These are phyloP conservation scores for Scaptomyza caliginosa DNA, from an alignment of 2,888 invertebrate species.

Conservation along the genomic window DNA sequence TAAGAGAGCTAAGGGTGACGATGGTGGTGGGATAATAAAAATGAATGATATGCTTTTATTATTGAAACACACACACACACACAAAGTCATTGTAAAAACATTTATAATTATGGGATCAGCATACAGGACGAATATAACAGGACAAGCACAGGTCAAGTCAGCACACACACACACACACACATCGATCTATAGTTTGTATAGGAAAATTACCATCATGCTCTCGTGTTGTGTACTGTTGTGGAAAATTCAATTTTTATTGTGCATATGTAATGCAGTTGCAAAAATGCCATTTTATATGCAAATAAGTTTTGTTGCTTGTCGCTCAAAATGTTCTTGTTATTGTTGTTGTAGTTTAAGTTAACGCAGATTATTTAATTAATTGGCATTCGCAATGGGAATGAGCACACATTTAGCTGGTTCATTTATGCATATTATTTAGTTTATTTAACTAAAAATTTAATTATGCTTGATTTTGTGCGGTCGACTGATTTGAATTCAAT, in stretches of 20 bases:
- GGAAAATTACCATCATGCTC: conserved; percentile 5
- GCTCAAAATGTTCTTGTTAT: neutral
- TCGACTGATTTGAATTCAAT: conserved; percentile 45
- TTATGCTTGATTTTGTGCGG: conserved; percentile 63
- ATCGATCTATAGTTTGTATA: conserved; percentile 13
- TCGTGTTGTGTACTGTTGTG: conserved; percentile 32
- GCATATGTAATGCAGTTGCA: conserved; percentile 70
- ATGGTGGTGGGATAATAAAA: conserved; percentile 63
- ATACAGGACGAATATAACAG: neutral
- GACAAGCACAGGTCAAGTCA: conserved; percentile 24
- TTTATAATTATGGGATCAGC: conserved; percentile 72
- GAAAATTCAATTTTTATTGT: conserved; percentile 74
- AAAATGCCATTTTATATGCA: conserved; percentile 62
- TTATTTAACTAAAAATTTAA: conserved; percentile 65
- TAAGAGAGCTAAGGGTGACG: conserved; percentile 9
- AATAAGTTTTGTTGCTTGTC: conserved; percentile 43
- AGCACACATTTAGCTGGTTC: conserved; percentile 31
- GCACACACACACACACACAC: neutral
- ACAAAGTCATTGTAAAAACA: conserved; percentile 77
- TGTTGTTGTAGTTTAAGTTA: conserved; percentile 37
- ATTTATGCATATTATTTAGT: conserved; percentile 60
- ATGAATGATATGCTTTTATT: conserved; percentile 79
- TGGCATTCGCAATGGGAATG: conserved; percentile 29
- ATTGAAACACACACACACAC: conserved; percentile 75
- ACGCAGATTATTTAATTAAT: conserved; percentile 69